Evolutionary conservation across 2,797 vertebrate species (phyloP), one percentile per base, ranked within the genome.

Genomic region (Microchirus variegatus): DNA sequence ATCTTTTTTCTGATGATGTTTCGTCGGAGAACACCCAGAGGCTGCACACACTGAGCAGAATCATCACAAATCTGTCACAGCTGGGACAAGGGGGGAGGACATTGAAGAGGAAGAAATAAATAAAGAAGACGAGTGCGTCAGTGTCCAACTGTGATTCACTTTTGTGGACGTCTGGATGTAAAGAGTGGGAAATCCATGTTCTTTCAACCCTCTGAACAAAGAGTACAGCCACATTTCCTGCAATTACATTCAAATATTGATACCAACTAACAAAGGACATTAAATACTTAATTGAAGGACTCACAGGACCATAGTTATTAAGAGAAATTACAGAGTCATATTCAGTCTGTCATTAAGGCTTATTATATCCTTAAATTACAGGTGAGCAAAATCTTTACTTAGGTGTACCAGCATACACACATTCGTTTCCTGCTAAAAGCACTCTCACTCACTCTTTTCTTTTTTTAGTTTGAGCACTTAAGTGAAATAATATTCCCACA

Each of bases 391-490:
- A 31, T 31, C 31, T 31, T 31, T 31, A 31, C 31, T 31, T 4
- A 31, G 31, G 31, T 31, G 71, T 61, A 40, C 53, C 53, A 31
- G 59, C 50, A 55, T 17, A 41, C 59, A 68, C 67, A n/a, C n/a
- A n/a, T 66, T 58, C 46, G n/a, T 67, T 65, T 36, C 56, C 64
- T 14, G 49, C 60, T 80, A 72, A 68, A 65, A 65, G 65, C 68
- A 50, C 75, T 80, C 79, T 80, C 68, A 51, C 52, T 73, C 42
- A 17, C 59, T 60, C 58, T 45, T 2, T 14, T 53, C 70, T 8
- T 73, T 61, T 68, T 73, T 78, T 53, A 75, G 69, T 82, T 85
- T 56, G 66, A 75, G 69, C 78, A 78, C 77, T 82, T 78, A 77
- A 75, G 67, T 60, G 58, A 75, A 79, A 82, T 53, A 71, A 84